Evolutionary conservation across 2,797 vertebrate species (phyloP).

Genomic region (Oreochromis mossambicus): DNA sequence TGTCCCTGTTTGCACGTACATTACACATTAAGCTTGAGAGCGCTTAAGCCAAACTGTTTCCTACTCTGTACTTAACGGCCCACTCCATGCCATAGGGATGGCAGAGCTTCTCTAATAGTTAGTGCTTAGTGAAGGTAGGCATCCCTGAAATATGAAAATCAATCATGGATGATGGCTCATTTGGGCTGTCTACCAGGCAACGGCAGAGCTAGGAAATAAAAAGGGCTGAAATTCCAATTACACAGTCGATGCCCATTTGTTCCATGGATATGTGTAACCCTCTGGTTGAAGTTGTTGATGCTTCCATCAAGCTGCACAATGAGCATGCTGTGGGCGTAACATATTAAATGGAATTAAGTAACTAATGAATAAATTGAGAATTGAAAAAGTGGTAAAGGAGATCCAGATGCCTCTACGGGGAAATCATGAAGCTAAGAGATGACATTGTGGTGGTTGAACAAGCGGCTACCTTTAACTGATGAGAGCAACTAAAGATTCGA

Average conservation of each 20-base stretch:
- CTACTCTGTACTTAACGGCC: slow-evolving; percentile 30
- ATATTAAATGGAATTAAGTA: slow-evolving; percentile 6
- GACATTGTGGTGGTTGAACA: slow-evolving; percentile 1
- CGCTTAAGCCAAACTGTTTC: slow-evolving; percentile 8
- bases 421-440: neutral
- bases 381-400: neutral
- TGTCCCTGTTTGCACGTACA: slow-evolving; percentile 35
- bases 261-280: slow-evolving; percentile 52
- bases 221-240: slow-evolving; percentile 66
- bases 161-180: slow-evolving; percentile 75
- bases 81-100: slow-evolving; percentile 35
- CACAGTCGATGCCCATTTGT: slow-evolving; percentile 59
- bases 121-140: slow-evolving; percentile 59
- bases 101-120: slow-evolving; percentile 57
- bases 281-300: slow-evolving; percentile 43
- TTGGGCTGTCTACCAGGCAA: slow-evolving; percentile 58
- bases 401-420: neutral
- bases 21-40: slow-evolving; percentile 29
- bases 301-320: slow-evolving; percentile 43
- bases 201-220: slow-evolving; percentile 35
- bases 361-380: slow-evolving; percentile 1
- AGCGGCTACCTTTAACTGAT: neutral
- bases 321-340: slow-evolving; percentile 34
- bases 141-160: slow-evolving; percentile 74
- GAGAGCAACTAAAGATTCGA: slow-evolving; percentile 6